Evolutionary conservation across 2,797 vertebrate genomes (phyloP).

Genomic region (Gobio occitaniae): DNA sequence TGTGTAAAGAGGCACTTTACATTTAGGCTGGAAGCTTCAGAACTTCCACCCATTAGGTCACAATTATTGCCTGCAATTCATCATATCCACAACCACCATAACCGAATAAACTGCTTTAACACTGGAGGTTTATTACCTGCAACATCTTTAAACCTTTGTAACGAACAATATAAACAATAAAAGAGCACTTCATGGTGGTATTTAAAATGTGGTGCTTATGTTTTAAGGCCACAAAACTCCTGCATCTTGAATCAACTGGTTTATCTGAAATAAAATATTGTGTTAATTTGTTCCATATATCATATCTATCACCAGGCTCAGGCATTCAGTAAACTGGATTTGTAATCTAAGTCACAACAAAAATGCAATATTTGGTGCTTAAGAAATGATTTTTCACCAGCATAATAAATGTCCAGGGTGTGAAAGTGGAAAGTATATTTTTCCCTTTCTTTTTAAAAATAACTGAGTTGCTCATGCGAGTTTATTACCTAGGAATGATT

Average conservation of each 20-base stretch:
- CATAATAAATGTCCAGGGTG: conserved; percentile 38
- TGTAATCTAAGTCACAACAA: conserved; percentile 13
- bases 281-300: conserved; percentile 31
- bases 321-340: conserved; percentile 38
- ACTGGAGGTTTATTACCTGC: conserved; percentile 65
- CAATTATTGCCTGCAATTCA: conserved; percentile 75
- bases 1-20: conserved; percentile 93
- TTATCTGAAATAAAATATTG: conserved; percentile 9
- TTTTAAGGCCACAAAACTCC: conserved; percentile 56
- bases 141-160: conserved; percentile 54
- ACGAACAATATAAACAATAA: conserved; percentile 55
- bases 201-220: conserved; percentile 37
- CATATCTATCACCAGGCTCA: conserved; percentile 40
- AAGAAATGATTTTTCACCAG: conserved; percentile 11
- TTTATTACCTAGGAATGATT: conserved; percentile 66
- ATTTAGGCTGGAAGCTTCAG: conserved; percentile 75
- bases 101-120: conserved; percentile 63
- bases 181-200: conserved; percentile 61
- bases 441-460: conserved; percentile 62
- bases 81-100: conserved; percentile 55
- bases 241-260: conserved; percentile 33
- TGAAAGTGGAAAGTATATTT: conserved; percentile 10
- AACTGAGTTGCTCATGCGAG: conserved; percentile 58
- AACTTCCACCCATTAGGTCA: conserved; percentile 80
- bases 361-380: background rate